Conservation (phyloP, 2,888 invertebrate species). For the Oegoconia quadripuncta region DNA sequence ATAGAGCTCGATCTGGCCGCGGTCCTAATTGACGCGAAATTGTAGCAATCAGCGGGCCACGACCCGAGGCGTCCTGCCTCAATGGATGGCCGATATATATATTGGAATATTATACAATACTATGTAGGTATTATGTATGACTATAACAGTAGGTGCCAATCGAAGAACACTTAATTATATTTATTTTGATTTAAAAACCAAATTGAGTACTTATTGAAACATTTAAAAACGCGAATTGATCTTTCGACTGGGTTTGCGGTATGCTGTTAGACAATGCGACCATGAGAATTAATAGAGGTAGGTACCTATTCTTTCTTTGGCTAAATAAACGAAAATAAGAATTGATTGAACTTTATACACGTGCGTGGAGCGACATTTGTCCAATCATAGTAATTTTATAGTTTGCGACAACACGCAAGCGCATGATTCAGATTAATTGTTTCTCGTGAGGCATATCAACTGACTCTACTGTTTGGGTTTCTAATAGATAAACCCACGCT, state of each 20-base stretch:
- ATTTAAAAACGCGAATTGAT: no score
- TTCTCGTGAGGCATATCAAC: slow-evolving; percentile 39
- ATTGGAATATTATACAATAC: no score
- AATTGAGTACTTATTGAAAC: no score
- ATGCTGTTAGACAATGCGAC: no score
- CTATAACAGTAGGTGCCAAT: no score
- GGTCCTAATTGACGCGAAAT: slow-evolving; percentile 17
- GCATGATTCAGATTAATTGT: slow-evolving; percentile 51
- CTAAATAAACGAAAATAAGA: slow-evolving; percentile 18
- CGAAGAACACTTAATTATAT: no score
- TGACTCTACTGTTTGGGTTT: slow-evolving; percentile 32
- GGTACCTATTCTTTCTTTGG: slow-evolving; percentile 1
- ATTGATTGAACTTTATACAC: slow-evolving; percentile 25
- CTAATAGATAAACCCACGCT: slow-evolving; percentile 48
- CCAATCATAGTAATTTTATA: slow-evolving; percentile 24
- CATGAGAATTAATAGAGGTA: no score
- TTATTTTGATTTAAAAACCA: no score
- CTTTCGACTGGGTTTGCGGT: no score
- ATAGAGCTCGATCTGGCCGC: slow-evolving; percentile 9
- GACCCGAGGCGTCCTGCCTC: slow-evolving; percentile 4
- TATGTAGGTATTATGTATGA: no score
- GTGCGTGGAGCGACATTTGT: slow-evolving; percentile 21
- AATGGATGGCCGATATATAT: no score
- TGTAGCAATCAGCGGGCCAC: slow-evolving; percentile 29
- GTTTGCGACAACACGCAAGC: slow-evolving; percentile 43